Evolutionary conservation across 2,888 invertebrate genomes (phyloP).

Genomic region (Oxycera nigricornis): DNA sequence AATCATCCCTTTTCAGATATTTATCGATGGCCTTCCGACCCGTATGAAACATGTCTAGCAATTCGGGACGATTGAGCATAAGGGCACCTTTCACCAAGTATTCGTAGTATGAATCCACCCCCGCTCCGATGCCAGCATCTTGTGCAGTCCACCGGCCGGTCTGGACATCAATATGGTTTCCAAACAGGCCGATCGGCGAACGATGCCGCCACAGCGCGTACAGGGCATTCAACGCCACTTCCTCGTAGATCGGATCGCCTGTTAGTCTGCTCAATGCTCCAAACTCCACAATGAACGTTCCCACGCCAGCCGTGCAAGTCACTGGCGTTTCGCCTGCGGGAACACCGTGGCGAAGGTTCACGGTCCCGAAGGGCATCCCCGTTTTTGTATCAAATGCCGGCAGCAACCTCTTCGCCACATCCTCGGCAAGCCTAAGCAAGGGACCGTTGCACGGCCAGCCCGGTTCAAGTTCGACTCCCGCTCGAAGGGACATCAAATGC

Average conservation of each 20-base stretch:
- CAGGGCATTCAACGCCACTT: constrained; percentile 90
- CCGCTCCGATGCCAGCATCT: constrained; percentile 96
- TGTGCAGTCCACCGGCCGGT: constrained; percentile 97
- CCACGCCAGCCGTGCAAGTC: constrained; percentile 97
- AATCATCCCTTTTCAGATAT: constrained; percentile 91
- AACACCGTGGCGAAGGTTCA: constrained; percentile 89
- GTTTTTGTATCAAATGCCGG: constrained; percentile 89
- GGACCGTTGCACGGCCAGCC: constrained; percentile 99
- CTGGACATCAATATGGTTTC: constrained; percentile 96
- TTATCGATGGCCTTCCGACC: constrained; percentile 79
- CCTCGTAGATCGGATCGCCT: constrained; percentile 93
- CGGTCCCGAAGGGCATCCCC: constrained; percentile 98
- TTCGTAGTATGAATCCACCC: constrained; percentile 97
- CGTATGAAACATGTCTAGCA: constrained; percentile 90
- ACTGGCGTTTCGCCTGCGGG: constrained; percentile 94
- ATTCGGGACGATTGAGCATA: constrained; percentile 85
- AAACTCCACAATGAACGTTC: constrained; percentile 96
- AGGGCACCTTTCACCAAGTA: constrained; percentile 97
- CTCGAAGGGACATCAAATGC: constrained; percentile 87
- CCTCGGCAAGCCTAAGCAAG: constrained; percentile 88
- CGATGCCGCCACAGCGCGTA: constrained; percentile 85
- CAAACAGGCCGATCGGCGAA: constrained; percentile 87
- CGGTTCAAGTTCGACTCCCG: constrained; percentile 80
- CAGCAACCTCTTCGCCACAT: constrained; percentile 89
- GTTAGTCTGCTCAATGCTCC: constrained; percentile 92